phyloP scores from a whole-genome alignment of 2,888 invertebrate genomes.

The Pseudococcus jackbeardsleyi region DNA sequence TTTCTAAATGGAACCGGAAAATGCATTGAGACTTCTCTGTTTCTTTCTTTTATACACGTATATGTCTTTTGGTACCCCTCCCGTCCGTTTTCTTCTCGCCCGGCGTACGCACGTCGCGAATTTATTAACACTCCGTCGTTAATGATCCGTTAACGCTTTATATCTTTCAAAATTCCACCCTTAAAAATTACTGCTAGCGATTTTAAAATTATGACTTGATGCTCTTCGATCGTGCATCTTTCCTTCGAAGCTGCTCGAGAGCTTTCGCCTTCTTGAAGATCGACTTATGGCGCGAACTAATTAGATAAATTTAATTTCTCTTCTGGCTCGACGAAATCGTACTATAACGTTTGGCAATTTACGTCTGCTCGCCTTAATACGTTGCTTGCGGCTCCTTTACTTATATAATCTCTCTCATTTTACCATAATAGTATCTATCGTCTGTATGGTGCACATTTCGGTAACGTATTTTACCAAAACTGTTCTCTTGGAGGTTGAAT shows the following conservation, averaged over 20 bases:
- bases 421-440: not conserved
- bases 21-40: not conserved
- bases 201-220: constrained; percentile 36
- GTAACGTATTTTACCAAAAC: not conserved
- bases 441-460: not conserved
- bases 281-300: constrained; percentile 48
- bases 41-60: not conserved
- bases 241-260: not conserved
- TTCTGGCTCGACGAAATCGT: not conserved
- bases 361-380: not conserved
- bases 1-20: constrained; percentile 22
- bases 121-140: constrained; percentile 42
- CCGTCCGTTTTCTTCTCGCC: not conserved
- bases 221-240: not conserved
- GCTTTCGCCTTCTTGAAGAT: not conserved
- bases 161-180: constrained; percentile 38
- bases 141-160: constrained; percentile 46
- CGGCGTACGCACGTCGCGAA: not conserved
- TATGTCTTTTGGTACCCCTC: not conserved
- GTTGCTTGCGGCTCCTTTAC: not conserved
- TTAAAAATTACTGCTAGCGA: constrained; percentile 32
- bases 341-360: constrained; percentile 18
- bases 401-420: constrained; percentile 15
- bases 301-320: constrained; percentile 46
- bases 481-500: not conserved